Base-by-base conservation (phyloP, 2,113 vertebrate genomes). In the Petrocephalus microphthalmus region DNA sequence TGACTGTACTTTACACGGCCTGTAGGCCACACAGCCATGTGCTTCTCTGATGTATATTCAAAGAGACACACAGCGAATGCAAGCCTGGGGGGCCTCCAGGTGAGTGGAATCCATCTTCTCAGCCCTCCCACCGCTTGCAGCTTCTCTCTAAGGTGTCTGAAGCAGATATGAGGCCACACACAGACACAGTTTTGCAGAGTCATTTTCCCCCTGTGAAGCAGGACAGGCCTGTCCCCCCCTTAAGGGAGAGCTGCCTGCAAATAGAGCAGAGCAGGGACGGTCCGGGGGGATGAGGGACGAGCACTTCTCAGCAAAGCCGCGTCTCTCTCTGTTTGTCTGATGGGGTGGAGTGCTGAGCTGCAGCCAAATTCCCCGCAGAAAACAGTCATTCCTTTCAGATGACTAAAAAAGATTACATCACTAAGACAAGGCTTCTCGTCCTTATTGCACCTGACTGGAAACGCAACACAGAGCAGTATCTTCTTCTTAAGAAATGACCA, bases 401-500 rank as follows among this genome's bases (percentile, higher is more conserved):
- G 60, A 67, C 60, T 25, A 57, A 57, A 78, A 57, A 86, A 57
- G 53, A 49, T 29, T 57, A 49, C 20, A 57, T 57, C 84, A 29
- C 84, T 7, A 2, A 85, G 51, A 20, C n/a, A 57, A 86, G 45
- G n/a, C 10, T 37, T 86, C 53, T 60, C 29, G 15, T 57, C 13
- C 29, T 37, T 86, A 54, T 53, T 42, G n/a, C 13, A 85, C n/a
- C 20, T 84, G 82, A 85, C 52, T 22, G 17, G 2, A 60, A 86
- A 86, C 15, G 54, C 51, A 87, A 87, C 86, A 87, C 22, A 64
- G 22, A 87, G 25, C 7, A 87, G 57, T 37, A 83, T 83, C 19
- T 47, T 83, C 19, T 47, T 49, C 22, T 83, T 49, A 83, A 22
- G 3, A 83, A 56, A 87, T 67, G 8, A 60, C 86, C 57, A 25